Percentiles rank a stretch among this genome's conserved stretches.
Conservation (phyloP, 2,888 invertebrate genomes). For the Abrostola tripartita region DNA sequence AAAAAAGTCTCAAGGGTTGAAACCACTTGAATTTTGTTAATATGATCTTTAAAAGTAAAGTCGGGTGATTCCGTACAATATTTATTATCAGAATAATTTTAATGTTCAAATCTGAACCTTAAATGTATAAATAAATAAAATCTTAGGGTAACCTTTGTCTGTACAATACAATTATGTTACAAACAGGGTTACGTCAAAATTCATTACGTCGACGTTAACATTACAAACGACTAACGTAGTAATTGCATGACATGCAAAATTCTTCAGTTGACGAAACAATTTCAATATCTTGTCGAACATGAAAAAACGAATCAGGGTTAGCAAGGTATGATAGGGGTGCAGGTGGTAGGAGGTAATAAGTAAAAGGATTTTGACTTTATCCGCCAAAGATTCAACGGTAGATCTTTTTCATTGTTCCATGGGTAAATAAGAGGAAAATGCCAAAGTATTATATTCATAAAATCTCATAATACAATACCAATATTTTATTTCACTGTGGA, state of each 20-base stretch:
- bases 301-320: background rate
- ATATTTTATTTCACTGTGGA: background rate
- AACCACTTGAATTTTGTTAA: slow-evolving; percentile 15
- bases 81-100: too few relatives aligned
- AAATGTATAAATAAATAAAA: background rate
- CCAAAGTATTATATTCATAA: too few relatives aligned
- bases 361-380: too few relatives aligned
- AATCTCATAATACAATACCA: background rate
- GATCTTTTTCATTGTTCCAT: too few relatives aligned
- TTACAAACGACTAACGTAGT: slow-evolving; percentile 7
- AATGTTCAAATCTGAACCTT: too few relatives aligned
- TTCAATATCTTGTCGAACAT: slow-evolving; percentile 1
- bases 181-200: slow-evolving; percentile 4
- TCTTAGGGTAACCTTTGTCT: background rate
- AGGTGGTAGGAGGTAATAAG: too few relatives aligned
- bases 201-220: slow-evolving; percentile 5
- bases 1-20: slow-evolving; percentile 19
- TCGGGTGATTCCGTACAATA: background rate
- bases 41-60: slow-evolving; percentile 8
- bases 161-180: background rate
- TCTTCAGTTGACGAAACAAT: slow-evolving; percentile 4
- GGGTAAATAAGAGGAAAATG: too few relatives aligned
- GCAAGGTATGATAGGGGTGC: too few relatives aligned
- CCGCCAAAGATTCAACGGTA: too few relatives aligned
- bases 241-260: slow-evolving; percentile 14